Base-by-base conservation (phyloP, 2,888 invertebrate species). In the Escarpia spicata region DNA sequence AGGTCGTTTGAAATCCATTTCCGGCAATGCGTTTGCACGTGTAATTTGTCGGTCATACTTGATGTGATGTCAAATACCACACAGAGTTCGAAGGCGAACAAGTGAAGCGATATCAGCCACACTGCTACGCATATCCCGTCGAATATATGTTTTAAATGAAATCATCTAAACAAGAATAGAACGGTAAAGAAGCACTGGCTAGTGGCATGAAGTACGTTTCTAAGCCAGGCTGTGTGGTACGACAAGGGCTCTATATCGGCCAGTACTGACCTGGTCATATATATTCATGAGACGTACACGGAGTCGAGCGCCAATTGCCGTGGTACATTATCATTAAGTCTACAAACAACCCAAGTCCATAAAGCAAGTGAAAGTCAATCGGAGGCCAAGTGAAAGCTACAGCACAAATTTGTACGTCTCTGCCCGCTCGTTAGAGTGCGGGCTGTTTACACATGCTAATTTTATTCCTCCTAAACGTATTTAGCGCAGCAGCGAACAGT, bases 401-500 rank as follows among this genome's bases (percentile, higher is more conserved):
- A 26, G 75, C 75, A 26, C 75, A 75, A 75, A 75, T 75, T 75
- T 75, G 75, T 75, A 19, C 75, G 19, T 75, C 75, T 26, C 75
- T 75, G 75, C 2, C 75, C 75, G 75, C 75, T 19, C 75, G 26
- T 6, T 75, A 75, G 75, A 75, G 26, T 75, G 75, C 75, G 75
- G 75, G 75, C 75, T 75, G 75, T 75, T 75, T 75, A 26, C 75
- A 75, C 75, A 75, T 75, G 75, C 75, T 75, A 75, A 75, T 75
- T 75, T 75, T 75, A 75, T 75, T 75, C 75, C 75, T 75, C 75
- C 75, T 75, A 75, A 75, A 75, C 75, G 75, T 75, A 75, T 75
- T 75, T 75, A 75, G 75, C 26, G 75, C 75, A 52, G 52, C 52
- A 52, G 3, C 52, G 52, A 52, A 9, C 52, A 52, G 52, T 75